Conservation (phyloP, 2,797 vertebrate genomes). For the Bradypodion ventrale region DNA sequence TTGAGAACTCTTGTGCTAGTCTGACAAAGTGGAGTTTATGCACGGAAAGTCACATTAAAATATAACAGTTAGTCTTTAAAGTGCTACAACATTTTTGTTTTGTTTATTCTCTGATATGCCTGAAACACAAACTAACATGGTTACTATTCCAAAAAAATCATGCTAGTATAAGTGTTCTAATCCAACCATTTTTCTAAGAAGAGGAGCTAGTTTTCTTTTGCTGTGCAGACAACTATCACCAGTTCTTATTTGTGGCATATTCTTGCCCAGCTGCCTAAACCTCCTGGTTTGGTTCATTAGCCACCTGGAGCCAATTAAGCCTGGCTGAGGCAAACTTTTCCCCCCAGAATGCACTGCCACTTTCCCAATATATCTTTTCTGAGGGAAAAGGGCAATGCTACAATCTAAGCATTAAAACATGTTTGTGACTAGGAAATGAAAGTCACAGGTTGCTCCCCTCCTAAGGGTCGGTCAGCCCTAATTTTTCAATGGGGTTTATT, state of each 20-base stretch:
- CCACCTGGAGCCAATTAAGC: conserved; percentile 28
- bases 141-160: too few relatives aligned
- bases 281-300: conserved; percentile 23
- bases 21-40: too few relatives aligned
- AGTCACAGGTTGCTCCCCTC: neutral
- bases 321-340: neutral
- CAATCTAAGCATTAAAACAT: conserved; percentile 25
- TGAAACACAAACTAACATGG: too few relatives aligned
- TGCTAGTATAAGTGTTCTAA: neutral
- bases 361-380: conserved; percentile 6
- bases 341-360: neutral
- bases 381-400: conserved; percentile 6
- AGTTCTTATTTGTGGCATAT: conserved; percentile 8
- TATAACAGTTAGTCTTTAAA: too few relatives aligned
- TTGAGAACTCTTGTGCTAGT: too few relatives aligned
- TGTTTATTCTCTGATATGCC: too few relatives aligned
- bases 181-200: neutral
- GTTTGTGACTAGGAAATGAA: conserved; percentile 40
- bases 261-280: conserved; percentile 20
- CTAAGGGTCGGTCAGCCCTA: neutral
- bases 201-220: neutral
- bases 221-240: neutral
- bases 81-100: too few relatives aligned
- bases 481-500: neutral
- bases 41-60: too few relatives aligned